Evolutionary conservation across 2,797 vertebrate genomes (phyloP).

Genomic region (Diglossa cyanea): DNA sequence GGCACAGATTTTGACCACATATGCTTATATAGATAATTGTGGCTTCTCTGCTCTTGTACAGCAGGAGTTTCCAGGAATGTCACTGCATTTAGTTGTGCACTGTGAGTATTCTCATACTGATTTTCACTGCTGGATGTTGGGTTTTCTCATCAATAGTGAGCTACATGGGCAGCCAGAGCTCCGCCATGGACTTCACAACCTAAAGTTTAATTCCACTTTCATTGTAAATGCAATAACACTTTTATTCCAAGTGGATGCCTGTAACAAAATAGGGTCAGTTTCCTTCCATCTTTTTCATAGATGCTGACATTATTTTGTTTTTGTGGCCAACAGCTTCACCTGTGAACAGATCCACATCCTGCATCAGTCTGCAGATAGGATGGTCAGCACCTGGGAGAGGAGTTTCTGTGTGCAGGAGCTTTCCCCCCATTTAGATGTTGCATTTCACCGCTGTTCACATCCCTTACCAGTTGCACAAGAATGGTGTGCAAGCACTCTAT

Average conservation of each 20-base stretch:
- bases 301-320: neutral
- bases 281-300: neutral
- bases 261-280: neutral
- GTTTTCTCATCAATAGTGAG: neutral
- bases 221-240: neutral
- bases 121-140: neutral
- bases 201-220: neutral
- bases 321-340: neutral
- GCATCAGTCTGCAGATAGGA: neutral
- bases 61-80: neutral
- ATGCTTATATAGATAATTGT: neutral
- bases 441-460: neutral
- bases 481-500: rapidly evolving
- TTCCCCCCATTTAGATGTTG: neutral
- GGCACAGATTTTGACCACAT: neutral
- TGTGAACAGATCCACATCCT: neutral
- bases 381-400: neutral
- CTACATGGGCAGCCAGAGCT: neutral
- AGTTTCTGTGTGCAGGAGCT: neutral
- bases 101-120: neutral
- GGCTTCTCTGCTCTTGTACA: neutral
- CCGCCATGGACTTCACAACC: neutral
- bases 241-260: neutral
- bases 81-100: neutral
- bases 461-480: neutral